Percentiles rank a stretch among this genome's conserved stretches.
Conservation (phyloP, 2,113 vertebrate species). For the Chamaetylas fuelleborni region DNA sequence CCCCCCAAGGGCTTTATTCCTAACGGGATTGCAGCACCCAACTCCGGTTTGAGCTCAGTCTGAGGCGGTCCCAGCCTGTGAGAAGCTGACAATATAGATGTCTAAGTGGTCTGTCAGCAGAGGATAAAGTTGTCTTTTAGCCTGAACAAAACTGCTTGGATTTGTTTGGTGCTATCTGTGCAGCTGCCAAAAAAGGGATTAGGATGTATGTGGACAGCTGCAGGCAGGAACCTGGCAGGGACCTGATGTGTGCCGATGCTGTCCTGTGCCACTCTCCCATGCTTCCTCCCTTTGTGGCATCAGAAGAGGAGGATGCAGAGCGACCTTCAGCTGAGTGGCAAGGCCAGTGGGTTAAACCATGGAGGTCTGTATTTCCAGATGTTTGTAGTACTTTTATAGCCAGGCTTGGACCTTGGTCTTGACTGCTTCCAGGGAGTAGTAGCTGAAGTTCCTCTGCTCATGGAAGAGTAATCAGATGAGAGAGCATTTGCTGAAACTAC, state of each 20-base stretch:
- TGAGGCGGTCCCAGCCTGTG: neutral
- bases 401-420: neutral
- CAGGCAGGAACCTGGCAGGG: neutral
- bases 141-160: neutral
- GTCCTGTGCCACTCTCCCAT: fast-evolving
- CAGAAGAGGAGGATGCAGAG: neutral
- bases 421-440: neutral
- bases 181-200: no score
- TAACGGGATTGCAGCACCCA: neutral
- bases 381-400: neutral
- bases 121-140: neutral
- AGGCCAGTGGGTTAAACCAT: neutral
- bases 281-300: neutral
- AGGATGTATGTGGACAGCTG: neutral
- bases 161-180: neutral
- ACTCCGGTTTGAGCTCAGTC: fast-evolving
- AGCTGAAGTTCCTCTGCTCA: neutral
- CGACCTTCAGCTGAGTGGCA: neutral
- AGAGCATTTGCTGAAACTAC: neutral
- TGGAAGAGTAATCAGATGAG: neutral
- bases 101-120: neutral
- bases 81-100: neutral
- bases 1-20: neutral
- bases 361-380: neutral
- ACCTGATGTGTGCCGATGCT: neutral